Base-by-base conservation (phyloP, 2,888 invertebrate genomes). In the Thalpophila matura region DNA sequence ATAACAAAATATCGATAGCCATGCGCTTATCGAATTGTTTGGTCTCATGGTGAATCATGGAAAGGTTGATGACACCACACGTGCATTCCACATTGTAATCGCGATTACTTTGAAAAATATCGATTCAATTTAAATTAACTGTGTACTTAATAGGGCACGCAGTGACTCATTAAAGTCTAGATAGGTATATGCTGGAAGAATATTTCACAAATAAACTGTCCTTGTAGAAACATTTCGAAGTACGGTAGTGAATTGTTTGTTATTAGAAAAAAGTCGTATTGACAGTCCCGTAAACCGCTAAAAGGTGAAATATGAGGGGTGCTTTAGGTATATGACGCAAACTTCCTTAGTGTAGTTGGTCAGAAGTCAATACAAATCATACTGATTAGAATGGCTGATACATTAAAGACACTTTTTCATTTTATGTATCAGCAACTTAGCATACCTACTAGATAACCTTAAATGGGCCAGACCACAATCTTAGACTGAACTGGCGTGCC, bases 51-150 rank as follows among this genome's bases (percentile, higher is more conserved):
- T 60, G 77, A 64, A 31, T 77, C 68, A 68, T 60, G 29, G 42
- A 24, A 16, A 61, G 69, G 74, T 61, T 46, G 62, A 64, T 46
- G 72, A 69, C 79, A 72, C 37, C 14, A 37, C 47, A 55, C 33
- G 31, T 12, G 45, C 46, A 73, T 63, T 53, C 50, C 27, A 43
- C 61, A 69, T 65, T 57, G 38, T 56, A 47, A 62, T 63, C 58
- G 31, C 53, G 61, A 68, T 63, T 35, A 70, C 60, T 65, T 53
- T 58, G 49, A 69, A 66, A 63, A 59, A 66, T 47, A 59, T 54
- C 68, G 55, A 79, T 80, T 80, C 68, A 77, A 81, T 81, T 81
- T 66, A 81, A 80, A 80, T 79, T 6, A 56, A 56, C 16, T 26
- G 38, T 20, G n/a, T 26, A 49, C 47, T 46, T 43, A 31, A 46